These are phyloP conservation scores for Prunella strophiata DNA, from an alignment of 2,797 vertebrate species.

Conservation along the genomic window DNA sequence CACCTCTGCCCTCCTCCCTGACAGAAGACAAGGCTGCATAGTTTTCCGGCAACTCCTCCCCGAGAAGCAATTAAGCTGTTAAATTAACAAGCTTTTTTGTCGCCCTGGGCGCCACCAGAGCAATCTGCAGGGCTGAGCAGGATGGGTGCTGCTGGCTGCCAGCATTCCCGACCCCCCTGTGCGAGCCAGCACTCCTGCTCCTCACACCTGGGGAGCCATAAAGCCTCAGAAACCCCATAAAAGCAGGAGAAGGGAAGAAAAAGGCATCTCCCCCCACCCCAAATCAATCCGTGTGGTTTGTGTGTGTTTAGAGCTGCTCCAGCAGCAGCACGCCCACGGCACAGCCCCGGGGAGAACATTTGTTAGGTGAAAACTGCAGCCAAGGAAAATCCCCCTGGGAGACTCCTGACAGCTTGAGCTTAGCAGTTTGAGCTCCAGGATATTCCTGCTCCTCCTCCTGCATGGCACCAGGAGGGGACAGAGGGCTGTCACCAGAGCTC, in stretches of 20 bases:
- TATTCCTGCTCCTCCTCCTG: neutral
- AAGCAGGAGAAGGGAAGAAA: neutral
- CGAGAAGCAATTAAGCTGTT: neutral
- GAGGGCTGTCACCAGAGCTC: neutral
- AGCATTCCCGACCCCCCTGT: neutral
- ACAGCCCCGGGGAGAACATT: neutral
- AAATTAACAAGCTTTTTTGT: neutral
- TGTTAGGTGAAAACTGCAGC: conserved; percentile 19
- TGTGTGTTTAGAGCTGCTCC: conserved; percentile 18
- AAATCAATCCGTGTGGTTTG: neutral
- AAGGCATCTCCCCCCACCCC: neutral
- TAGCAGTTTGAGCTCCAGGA: accelerated
- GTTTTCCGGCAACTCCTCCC: neutral
- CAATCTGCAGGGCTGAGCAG: neutral
- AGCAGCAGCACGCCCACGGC: neutral
- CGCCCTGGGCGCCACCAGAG: neutral
- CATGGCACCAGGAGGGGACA: neutral
- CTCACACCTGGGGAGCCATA: conserved; percentile 9
- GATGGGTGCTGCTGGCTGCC: neutral
- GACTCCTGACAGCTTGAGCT: neutral
- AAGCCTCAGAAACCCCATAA: conserved; percentile 51
- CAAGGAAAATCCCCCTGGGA: conserved; percentile 29
- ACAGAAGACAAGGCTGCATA: neutral
- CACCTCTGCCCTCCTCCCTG: neutral
- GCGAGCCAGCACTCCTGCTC: neutral